These are phyloP conservation scores for Hypanus sabinus DNA, from an alignment of 2,113 vertebrate species.

Conservation along the genomic window DNA sequence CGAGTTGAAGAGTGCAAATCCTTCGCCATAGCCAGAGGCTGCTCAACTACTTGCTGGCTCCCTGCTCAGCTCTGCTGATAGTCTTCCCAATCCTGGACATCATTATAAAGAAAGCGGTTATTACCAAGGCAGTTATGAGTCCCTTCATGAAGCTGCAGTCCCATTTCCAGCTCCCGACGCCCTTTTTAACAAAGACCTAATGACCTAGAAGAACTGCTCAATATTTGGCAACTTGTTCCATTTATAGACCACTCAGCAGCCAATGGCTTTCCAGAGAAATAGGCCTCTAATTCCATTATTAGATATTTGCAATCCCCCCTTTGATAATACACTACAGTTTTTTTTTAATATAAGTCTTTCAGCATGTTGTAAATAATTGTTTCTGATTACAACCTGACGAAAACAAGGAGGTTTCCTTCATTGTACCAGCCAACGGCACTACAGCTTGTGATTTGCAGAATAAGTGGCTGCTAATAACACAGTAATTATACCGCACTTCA, in stretches of 20 bases:
- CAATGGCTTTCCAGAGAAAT: background rate
- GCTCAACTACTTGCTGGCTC: background rate
- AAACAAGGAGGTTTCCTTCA: background rate
- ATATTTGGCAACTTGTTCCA: background rate
- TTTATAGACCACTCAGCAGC: background rate
- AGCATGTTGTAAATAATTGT: background rate
- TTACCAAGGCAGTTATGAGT: background rate
- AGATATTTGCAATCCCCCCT: background rate
- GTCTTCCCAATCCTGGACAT: too few relatives aligned
- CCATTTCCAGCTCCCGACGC: background rate
- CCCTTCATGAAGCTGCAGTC: background rate
- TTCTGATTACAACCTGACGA: background rate
- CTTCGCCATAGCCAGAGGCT: background rate
- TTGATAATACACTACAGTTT: too few relatives aligned
- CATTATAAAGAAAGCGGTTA: background rate
- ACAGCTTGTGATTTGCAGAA: background rate
- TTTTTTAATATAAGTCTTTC: background rate
- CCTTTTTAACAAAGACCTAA: background rate
- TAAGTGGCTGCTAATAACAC: background rate
- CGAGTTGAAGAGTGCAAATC: too few relatives aligned
- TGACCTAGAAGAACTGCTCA: background rate
- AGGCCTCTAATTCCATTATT: background rate
- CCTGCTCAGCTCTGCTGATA: too few relatives aligned
- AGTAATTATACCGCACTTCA: background rate
- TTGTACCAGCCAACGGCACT: background rate